Percentiles rank a stretch among this genome's conserved stretches.
These are phyloP conservation scores for Camponotus fellah DNA, from an alignment of 2,888 invertebrate species.

Conservation along the genomic window DNA sequence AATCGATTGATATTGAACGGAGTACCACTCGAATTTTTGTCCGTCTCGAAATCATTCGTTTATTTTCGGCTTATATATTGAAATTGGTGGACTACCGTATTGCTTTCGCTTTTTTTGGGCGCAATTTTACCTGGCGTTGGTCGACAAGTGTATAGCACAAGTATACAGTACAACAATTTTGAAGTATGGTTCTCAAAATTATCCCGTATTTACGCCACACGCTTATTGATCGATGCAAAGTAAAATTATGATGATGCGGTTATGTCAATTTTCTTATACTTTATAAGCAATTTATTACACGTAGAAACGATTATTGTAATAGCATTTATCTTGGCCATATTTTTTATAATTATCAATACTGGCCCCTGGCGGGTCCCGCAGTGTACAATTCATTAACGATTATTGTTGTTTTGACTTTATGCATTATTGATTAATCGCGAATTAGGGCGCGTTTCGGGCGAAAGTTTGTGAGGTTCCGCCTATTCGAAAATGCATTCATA, in stretches of 20 bases:
- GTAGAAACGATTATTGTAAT: constrained; percentile 57
- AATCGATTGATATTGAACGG: constrained; percentile 18
- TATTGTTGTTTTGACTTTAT: constrained; percentile 70
- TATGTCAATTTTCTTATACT: constrained; percentile 44
- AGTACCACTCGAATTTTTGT: constrained; percentile 4
- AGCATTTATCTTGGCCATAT: constrained; percentile 52
- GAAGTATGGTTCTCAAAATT: neutral
- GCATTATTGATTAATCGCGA: constrained; percentile 41
- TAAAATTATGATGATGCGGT: neutral
- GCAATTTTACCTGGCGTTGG: neutral
- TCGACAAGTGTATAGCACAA: constrained; percentile 5
- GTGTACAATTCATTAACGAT: constrained; percentile 62
- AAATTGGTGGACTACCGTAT: constrained; percentile 38
- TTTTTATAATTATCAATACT: constrained; percentile 54
- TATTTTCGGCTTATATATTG: constrained; percentile 10
- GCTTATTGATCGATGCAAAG: no score
- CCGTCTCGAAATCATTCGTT: constrained; percentile 44
- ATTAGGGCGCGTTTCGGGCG: neutral
- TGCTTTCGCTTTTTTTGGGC: constrained; percentile 39
- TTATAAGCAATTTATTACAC: constrained; percentile 35
- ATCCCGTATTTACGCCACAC: no score
- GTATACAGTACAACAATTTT: constrained; percentile 29
- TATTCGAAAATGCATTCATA: neutral
- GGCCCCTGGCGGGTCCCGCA: constrained; percentile 73
- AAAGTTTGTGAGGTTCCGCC: constrained; percentile 7